Percentiles rank a stretch among this genome's conserved stretches.
These are phyloP conservation scores for Pycnomerus fuliginosus DNA, from an alignment of 2,888 invertebrate genomes.

Conservation along the genomic window DNA sequence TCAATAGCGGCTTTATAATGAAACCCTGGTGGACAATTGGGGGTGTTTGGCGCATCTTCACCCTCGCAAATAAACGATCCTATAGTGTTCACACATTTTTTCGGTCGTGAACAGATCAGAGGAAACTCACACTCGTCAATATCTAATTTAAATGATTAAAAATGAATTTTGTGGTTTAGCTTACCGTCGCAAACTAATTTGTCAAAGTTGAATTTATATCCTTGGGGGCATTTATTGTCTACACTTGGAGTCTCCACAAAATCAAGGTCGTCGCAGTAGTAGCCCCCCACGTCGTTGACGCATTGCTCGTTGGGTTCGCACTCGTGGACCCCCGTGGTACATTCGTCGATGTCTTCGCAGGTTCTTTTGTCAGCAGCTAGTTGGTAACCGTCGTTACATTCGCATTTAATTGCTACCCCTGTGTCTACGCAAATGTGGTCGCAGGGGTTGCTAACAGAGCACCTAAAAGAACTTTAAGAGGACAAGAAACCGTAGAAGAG, in stretches of 20 bases:
- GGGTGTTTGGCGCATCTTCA: slow-evolving; percentile 27
- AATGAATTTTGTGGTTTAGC: slow-evolving; percentile 5
- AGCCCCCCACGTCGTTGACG: slow-evolving; percentile 59
- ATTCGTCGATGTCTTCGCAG: slow-evolving; percentile 69
- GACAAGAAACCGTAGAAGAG: too few relatives aligned
- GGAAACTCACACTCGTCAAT: slow-evolving; percentile 49
- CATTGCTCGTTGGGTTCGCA: slow-evolving; percentile 56
- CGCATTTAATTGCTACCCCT: slow-evolving; percentile 67
- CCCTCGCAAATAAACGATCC: slow-evolving; percentile 49
- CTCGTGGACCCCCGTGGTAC: slow-evolving; percentile 52
- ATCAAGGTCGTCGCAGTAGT: slow-evolving; percentile 53
- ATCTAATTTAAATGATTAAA: slow-evolving; percentile 34
- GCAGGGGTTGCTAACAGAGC: slow-evolving; percentile 67
- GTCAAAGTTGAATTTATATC: slow-evolving; percentile 58
- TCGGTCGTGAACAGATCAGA: slow-evolving; percentile 44
- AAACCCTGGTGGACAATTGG: slow-evolving; percentile 49
- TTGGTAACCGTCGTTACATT: slow-evolving; percentile 69
- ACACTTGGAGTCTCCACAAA: slow-evolving; percentile 37
- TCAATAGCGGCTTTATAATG: slow-evolving; percentile 45
- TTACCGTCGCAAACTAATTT: slow-evolving; percentile 59
- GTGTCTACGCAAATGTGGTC: slow-evolving; percentile 74
- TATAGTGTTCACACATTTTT: slow-evolving; percentile 47
- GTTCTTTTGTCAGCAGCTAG: slow-evolving; percentile 66
- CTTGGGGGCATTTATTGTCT: slow-evolving; percentile 55
- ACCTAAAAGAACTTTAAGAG: slow-evolving; percentile 55